These are phyloP conservation scores for Exephanes ischioxanthus DNA, from an alignment of 2,888 invertebrate species.

Conservation along the genomic window DNA sequence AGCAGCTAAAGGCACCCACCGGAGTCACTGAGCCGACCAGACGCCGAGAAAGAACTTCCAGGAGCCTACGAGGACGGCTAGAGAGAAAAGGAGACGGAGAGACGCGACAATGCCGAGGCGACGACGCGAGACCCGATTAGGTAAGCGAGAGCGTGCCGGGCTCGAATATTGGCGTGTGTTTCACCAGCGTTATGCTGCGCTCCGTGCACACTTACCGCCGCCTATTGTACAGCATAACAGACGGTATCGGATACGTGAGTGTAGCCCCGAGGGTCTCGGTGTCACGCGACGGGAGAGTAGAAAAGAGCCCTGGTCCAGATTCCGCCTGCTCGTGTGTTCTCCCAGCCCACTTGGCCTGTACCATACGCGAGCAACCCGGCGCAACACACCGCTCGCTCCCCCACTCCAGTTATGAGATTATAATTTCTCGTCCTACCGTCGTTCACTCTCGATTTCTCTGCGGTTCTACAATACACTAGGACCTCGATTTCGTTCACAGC, in stretches of 20 bases:
- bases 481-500: no score
- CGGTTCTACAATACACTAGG: constrained; percentile 10
- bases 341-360: constrained; percentile 67
- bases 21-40: constrained; percentile 34
- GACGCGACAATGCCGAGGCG: constrained; percentile 74
- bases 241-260: constrained; percentile 33
- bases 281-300: constrained; percentile 69
- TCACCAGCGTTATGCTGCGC: constrained; percentile 58
- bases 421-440: constrained; percentile 72
- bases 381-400: constrained; percentile 58
- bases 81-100: constrained; percentile 48
- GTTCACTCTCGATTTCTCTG: constrained; percentile 60
- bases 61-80: constrained; percentile 40
- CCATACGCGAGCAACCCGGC: constrained; percentile 56
- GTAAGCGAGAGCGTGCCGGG: constrained; percentile 76
- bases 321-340: constrained; percentile 71
- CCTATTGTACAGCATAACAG: constrained; percentile 14
- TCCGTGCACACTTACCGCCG: constrained; percentile 33
- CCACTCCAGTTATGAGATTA: constrained; percentile 65
- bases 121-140: constrained; percentile 77
- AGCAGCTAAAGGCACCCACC: constrained; percentile 3
- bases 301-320: constrained; percentile 67
- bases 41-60: constrained; percentile 8
- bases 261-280: constrained; percentile 65
- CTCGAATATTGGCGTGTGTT: constrained; percentile 63